Evolutionary conservation across 2,113 vertebrate species (phyloP).

Genomic region (Aldabrachelys gigantea): DNA sequence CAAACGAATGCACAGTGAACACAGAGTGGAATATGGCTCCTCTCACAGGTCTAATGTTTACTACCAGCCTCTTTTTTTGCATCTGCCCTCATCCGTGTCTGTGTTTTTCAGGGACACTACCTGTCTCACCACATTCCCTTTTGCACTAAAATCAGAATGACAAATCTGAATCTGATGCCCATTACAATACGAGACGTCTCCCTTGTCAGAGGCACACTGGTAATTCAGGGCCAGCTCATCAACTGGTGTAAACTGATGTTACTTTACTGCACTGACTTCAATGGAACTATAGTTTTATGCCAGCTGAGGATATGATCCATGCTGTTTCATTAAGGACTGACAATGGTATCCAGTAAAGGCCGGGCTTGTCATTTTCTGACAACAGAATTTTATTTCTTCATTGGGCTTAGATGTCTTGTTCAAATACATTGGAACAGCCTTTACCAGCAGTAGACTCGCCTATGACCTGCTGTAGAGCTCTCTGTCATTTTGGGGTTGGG

Average conservation of each 20-base stretch:
- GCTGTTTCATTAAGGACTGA: background rate
- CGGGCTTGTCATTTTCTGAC: background rate
- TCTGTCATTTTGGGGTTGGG: background rate
- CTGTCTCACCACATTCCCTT: background rate
- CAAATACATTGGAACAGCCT: background rate
- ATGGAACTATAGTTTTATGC: background rate
- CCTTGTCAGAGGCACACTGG: background rate
- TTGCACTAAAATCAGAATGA: background rate
- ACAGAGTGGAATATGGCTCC: background rate
- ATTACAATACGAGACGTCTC: background rate
- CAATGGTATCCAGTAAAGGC: background rate
- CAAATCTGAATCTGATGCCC: background rate
- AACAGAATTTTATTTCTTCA: background rate
- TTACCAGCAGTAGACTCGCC: background rate
- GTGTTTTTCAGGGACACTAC: background rate
- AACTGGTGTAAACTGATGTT: background rate
- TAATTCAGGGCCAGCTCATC: background rate
- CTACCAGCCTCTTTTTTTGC: background rate
- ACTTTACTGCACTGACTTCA: background rate
- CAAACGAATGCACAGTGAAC: conserved; percentile 45
- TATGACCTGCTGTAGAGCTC: background rate
- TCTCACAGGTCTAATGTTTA: background rate
- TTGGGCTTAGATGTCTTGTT: background rate
- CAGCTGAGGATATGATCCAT: background rate
- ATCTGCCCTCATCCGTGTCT: background rate